These are phyloP conservation scores for Ariopsis seemanni DNA, from an alignment of 2,113 vertebrate species.

Conservation along the genomic window DNA sequence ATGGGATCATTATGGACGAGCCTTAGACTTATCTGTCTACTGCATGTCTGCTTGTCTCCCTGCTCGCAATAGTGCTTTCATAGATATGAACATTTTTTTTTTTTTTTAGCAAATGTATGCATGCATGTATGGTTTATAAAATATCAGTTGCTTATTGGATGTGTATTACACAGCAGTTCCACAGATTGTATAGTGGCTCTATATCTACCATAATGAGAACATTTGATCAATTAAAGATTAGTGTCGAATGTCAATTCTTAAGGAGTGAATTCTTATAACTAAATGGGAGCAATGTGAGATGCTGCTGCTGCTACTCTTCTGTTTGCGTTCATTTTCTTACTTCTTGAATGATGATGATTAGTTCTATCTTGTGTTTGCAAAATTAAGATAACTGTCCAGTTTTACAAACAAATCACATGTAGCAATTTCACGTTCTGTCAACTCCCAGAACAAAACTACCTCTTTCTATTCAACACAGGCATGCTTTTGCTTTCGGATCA, in stretches of 20 bases:
- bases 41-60: background rate
- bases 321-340: constrained; percentile 36
- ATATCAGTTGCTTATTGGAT: background rate
- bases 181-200: background rate
- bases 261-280: constrained; percentile 19
- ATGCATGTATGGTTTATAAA: constrained; percentile 7
- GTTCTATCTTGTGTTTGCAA: background rate
- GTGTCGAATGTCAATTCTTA: background rate
- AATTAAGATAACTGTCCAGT: constrained; percentile 1
- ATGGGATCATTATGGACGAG: background rate
- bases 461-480: constrained; percentile 39
- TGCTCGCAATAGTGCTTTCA: constrained; percentile 13
- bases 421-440: constrained; percentile 33
- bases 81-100: background rate
- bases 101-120: background rate
- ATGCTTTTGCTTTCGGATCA: constrained; percentile 31
- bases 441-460: constrained; percentile 49
- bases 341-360: constrained; percentile 17
- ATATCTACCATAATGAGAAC: background rate
- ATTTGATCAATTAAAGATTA: background rate
- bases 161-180: background rate
- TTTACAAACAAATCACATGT: constrained; percentile 25
- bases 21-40: background rate
- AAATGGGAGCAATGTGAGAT: constrained; percentile 48
- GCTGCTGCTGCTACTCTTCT: constrained; percentile 43